phyloP scores from a whole-genome alignment of 2,888 invertebrate species.

The Ptycholaimellus sp. region DNA sequence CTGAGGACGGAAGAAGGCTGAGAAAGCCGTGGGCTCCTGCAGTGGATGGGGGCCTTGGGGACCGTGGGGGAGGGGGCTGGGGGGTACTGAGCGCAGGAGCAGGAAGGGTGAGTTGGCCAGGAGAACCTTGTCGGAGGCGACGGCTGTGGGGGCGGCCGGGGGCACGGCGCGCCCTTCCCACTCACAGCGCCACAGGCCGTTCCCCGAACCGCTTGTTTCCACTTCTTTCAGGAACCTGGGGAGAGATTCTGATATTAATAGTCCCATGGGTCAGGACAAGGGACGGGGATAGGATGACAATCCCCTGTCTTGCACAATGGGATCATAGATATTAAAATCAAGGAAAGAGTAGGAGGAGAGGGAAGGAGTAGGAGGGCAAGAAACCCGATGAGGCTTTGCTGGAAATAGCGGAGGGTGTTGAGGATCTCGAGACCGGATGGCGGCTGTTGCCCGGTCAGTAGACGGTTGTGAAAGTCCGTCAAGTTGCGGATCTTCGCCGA shows the following conservation, averaged over 20 bases:
- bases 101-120: too few relatives aligned
- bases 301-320: slow-evolving; percentile 60
- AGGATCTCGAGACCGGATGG: slow-evolving; percentile 87
- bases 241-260: too few relatives aligned
- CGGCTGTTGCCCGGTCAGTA: slow-evolving; percentile 34
- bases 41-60: too few relatives aligned
- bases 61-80: too few relatives aligned
- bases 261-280: too few relatives aligned
- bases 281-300: too few relatives aligned
- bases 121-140: too few relatives aligned
- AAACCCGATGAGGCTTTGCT: slow-evolving; percentile 77
- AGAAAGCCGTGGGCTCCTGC: too few relatives aligned
- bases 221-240: neutral
- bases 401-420: slow-evolving; percentile 89
- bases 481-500: slow-evolving; percentile 89
- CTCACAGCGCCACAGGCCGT: neutral
- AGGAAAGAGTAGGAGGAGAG: neutral
- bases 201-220: neutral
- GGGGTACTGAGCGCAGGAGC: too few relatives aligned
- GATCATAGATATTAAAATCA: neutral
- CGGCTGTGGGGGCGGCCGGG: too few relatives aligned
- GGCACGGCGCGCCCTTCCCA: too few relatives aligned
- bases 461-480: slow-evolving; percentile 80
- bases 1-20: too few relatives aligned
- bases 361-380: slow-evolving; percentile 23